Conservation (phyloP, 1,140 invertebrate genomes). For the Patella vulgata region DNA sequence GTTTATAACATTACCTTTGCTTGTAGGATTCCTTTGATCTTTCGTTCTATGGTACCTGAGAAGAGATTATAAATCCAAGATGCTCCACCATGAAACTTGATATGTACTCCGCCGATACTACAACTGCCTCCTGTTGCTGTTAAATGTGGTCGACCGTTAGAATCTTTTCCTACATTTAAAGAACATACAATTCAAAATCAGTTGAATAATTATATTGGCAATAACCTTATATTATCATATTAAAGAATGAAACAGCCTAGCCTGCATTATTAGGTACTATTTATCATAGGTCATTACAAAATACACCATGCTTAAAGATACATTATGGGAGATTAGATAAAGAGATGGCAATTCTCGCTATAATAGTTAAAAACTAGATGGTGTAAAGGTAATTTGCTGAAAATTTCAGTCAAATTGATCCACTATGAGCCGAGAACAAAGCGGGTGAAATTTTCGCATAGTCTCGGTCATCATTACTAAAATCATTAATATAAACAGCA, state of each 20-base stretch:
- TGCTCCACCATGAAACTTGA: conserved; percentile 40
- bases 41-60: conserved; percentile 22
- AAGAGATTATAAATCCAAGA: conserved; percentile 41
- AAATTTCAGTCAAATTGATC: no score
- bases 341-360: no score
- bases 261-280: not conserved
- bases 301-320: not conserved
- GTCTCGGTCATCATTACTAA: no score
- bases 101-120: conserved; percentile 22
- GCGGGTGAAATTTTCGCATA: no score
- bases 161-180: conserved; percentile 18
- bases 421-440: no score
- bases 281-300: not conserved
- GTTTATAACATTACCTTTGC: no score
- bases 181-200: no score
- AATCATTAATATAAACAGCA: no score
- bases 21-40: conserved; percentile 20
- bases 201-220: not conserved
- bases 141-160: conserved; percentile 22
- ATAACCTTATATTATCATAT: not conserved
- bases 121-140: conserved; percentile 17
- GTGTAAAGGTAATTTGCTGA: no score
- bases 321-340: no score
- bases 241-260: not conserved
- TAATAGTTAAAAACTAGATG: no score